Conservation (phyloP, 2,888 invertebrate genomes). For the Tenthredo distinguenda region DNA sequence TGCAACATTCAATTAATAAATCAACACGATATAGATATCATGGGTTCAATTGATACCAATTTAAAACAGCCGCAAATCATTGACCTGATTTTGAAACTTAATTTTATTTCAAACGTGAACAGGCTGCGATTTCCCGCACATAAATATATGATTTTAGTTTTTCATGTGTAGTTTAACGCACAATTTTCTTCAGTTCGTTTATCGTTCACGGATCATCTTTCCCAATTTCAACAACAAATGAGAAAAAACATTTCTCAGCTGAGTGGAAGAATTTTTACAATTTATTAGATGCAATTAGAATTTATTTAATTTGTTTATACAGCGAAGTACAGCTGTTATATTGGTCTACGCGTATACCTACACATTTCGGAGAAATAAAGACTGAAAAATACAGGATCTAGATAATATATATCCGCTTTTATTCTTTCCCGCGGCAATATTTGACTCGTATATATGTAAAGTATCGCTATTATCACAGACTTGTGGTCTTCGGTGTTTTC, state of each 20-base stretch:
- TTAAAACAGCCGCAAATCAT: constrained; percentile 9
- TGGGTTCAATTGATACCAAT: constrained; percentile 17
- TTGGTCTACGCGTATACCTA: no score
- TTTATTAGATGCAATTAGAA: not conserved
- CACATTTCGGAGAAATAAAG: not conserved
- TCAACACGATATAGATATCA: not conserved
- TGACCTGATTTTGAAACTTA: constrained; percentile 23
- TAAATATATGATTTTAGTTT: not conserved
- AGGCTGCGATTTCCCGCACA: not conserved
- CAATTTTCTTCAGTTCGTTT: not conserved
- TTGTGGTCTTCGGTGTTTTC: no score
- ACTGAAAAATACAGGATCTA: no score
- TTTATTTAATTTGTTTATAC: not conserved
- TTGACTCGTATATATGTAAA: no score
- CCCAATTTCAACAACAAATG: not conserved
- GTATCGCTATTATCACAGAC: no score
- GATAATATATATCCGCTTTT: no score
- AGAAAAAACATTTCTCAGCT: not conserved
- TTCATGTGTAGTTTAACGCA: no score
- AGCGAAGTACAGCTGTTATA: not conserved
- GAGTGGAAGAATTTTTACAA: not conserved
- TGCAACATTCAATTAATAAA: not conserved
- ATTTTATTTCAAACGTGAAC: constrained; percentile 1
- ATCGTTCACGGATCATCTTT: not conserved
- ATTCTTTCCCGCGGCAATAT: no score